A percentile compares a stretch with the other conserved stretches of the same genome.
Evolutionary conservation across 2,797 vertebrate species (phyloP).

Genomic region (Phyllotis vaccarum): DNA sequence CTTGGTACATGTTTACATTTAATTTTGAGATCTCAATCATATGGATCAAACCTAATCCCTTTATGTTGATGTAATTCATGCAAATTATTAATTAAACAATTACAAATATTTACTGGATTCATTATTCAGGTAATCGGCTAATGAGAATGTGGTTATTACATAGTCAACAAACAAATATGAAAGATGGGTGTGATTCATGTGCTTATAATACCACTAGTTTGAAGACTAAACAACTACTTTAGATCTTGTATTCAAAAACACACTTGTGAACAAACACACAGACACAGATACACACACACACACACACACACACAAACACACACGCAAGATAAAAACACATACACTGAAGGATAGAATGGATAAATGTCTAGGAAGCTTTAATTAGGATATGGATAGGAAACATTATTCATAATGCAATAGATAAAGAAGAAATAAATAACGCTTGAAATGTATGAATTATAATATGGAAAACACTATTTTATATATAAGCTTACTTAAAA

Average conservation of each 20-base stretch:
- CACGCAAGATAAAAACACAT: neutral
- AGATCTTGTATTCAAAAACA: neutral
- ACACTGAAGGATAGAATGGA: neutral
- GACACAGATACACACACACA: neutral
- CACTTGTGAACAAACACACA: neutral
- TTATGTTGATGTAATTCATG: neutral
- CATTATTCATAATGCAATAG: neutral
- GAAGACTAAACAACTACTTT: neutral
- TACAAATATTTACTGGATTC: neutral
- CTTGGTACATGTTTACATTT: neutral
- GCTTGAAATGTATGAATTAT: neutral
- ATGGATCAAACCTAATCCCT: fast-evolving
- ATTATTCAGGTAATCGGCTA: neutral
- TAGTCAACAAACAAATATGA: neutral
- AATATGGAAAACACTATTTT: neutral
- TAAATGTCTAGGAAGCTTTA: neutral
- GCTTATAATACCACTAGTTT: neutral
- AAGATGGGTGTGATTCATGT: neutral
- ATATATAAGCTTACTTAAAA: neutral
- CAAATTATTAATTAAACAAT: neutral
- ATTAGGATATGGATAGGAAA: neutral
- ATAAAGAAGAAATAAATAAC: neutral
- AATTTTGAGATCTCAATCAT: neutral
- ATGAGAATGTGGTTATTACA: neutral
- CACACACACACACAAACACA: fast-evolving